Evolutionary conservation across 1,140 invertebrate genomes (phyloP).

Genomic region (Penaeus japonicus): DNA sequence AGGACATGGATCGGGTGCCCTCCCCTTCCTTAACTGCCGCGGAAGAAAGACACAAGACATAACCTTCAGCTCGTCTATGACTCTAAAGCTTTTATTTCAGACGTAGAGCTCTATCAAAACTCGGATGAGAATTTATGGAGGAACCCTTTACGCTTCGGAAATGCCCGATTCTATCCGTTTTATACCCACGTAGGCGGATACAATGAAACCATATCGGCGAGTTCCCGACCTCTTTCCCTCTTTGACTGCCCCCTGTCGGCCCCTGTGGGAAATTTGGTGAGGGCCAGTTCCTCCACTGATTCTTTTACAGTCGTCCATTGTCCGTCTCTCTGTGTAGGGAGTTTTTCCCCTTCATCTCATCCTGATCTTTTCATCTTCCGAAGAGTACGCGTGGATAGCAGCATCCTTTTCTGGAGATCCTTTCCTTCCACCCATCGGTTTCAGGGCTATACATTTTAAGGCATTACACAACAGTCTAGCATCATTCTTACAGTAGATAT

Average conservation of each 20-base stretch:
- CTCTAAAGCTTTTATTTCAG: background rate
- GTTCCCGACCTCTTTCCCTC: too few relatives aligned
- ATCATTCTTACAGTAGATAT: too few relatives aligned
- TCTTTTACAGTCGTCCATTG: background rate
- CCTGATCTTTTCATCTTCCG: background rate
- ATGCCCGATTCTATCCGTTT: background rate
- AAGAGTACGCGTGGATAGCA: background rate
- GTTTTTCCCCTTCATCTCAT: background rate
- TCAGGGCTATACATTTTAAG: background rate
- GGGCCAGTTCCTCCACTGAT: background rate
- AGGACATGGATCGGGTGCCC: background rate
- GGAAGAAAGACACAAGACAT: background rate
- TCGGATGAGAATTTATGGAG: background rate
- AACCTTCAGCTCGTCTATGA: background rate
- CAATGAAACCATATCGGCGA: background rate
- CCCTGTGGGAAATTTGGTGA: background rate
- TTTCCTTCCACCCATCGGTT: background rate
- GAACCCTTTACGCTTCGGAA: background rate
- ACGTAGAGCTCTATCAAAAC: background rate
- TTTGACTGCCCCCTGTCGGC: too few relatives aligned
- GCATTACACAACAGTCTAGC: too few relatives aligned
- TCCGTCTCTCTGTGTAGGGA: background rate
- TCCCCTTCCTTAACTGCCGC: background rate
- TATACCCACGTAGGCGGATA: conserved; percentile 2
- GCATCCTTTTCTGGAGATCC: background rate